Conservation (phyloP, 2,797 vertebrate species). For the Epinephelus malabaricus region DNA sequence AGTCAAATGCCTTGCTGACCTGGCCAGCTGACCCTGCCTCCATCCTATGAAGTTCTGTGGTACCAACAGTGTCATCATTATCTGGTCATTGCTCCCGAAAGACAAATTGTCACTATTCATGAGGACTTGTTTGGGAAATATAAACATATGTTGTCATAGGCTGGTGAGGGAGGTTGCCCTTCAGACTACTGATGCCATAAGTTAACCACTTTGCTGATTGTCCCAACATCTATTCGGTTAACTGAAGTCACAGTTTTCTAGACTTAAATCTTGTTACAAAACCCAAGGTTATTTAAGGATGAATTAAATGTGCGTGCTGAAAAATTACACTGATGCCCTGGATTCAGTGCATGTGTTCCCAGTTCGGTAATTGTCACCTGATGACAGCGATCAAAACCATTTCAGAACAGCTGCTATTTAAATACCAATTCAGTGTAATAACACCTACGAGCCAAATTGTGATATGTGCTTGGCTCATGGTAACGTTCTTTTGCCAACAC, state of each 20-base stretch:
- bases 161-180: too few species aligned
- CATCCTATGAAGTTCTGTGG: background rate
- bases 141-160: background rate
- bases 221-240: background rate
- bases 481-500: slow-evolving; percentile 19
- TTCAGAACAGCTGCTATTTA: slow-evolving; percentile 54
- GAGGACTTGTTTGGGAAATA: background rate
- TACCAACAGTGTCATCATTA: background rate
- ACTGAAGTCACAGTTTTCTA: background rate
- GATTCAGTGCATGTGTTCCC: slow-evolving; percentile 8
- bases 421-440: slow-evolving; percentile 33
- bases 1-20: background rate
- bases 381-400: slow-evolving; percentile 41
- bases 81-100: background rate
- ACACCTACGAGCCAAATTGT: slow-evolving; percentile 29
- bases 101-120: background rate
- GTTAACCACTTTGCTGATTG: background rate
- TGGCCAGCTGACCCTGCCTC: background rate
- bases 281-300: background rate
- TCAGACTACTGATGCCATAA: background rate
- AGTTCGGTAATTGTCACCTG: slow-evolving; percentile 39
- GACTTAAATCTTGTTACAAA: background rate
- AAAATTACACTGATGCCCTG: background rate
- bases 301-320: background rate
- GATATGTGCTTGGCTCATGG: slow-evolving; percentile 31